These are phyloP conservation scores for Coregonus suidteri DNA, from an alignment of 2,797 vertebrate species.

Conservation along the genomic window DNA sequence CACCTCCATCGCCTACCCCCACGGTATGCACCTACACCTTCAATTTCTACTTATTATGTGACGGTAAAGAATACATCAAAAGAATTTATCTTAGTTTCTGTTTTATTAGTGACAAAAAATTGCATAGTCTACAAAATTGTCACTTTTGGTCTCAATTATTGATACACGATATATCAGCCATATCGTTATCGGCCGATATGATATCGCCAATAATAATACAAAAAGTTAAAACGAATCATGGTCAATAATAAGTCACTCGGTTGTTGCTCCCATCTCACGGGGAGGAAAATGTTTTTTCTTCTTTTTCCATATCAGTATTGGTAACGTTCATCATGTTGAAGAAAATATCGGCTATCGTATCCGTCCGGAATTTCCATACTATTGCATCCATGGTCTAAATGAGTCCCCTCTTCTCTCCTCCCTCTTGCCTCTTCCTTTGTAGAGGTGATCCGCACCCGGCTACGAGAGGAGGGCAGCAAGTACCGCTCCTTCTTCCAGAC, in stretches of 20 bases:
- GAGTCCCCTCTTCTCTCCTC: neutral
- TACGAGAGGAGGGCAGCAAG: constrained; percentile 98
- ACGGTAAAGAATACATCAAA: neutral
- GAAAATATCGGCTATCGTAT: neutral
- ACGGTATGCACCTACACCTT: constrained; percentile 73
- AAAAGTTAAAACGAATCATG: no score
- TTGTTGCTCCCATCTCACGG: no score
- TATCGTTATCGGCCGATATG: no score
- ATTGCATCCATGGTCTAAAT: neutral
- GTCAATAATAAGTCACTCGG: no score
- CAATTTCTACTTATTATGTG: neutral
- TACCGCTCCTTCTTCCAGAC: constrained; percentile 97
- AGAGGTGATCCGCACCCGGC: constrained; percentile 97
- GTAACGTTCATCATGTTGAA: no score
- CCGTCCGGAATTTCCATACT: neutral
- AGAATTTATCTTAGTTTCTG: neutral
- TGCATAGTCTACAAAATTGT: no score
- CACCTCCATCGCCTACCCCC: constrained; percentile 92
- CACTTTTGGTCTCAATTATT: no score
- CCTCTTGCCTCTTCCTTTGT: constrained; percentile 25
- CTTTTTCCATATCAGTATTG: no score
- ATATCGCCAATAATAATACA: no score
- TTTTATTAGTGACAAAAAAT: no score
- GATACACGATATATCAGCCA: no score
- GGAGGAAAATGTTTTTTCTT: no score